These are phyloP conservation scores for Scaptomyza flava DNA, from an alignment of 2,888 invertebrate species.

Conservation along the genomic window DNA sequence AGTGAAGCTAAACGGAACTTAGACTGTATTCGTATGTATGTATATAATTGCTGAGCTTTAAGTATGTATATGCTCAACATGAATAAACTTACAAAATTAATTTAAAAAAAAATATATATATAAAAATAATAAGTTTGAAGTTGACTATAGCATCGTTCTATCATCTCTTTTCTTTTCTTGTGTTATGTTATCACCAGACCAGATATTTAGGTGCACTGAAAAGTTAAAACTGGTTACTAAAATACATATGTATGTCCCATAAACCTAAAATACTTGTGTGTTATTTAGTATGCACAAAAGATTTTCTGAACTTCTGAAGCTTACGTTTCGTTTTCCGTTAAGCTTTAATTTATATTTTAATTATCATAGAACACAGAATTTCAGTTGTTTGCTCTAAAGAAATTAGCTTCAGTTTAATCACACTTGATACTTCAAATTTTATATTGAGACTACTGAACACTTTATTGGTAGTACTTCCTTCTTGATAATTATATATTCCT, in stretches of 20 bases:
- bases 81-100: not conserved
- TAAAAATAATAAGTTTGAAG: not conserved
- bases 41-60: not conserved
- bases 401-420: not conserved
- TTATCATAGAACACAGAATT: not conserved
- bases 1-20: not conserved
- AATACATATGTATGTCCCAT: not conserved
- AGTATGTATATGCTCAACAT: not conserved
- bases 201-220: no score
- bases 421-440: not conserved
- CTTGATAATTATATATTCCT: not conserved
- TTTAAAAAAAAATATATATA: not conserved
- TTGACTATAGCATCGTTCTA: not conserved
- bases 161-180: not conserved
- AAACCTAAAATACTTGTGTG: not conserved
- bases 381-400: not conserved
- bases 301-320: no score
- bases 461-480: constrained; percentile 1
- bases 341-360: not conserved
- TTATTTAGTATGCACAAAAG: not conserved
- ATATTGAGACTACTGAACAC: not conserved
- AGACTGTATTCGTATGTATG: not conserved
- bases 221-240: not conserved
- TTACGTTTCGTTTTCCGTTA: not conserved
- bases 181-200: not conserved